Evolutionary conservation across 2,888 invertebrate species (phyloP), one percentile per base, ranked within the genome.

Genomic region (Diadegma fenestrale): DNA sequence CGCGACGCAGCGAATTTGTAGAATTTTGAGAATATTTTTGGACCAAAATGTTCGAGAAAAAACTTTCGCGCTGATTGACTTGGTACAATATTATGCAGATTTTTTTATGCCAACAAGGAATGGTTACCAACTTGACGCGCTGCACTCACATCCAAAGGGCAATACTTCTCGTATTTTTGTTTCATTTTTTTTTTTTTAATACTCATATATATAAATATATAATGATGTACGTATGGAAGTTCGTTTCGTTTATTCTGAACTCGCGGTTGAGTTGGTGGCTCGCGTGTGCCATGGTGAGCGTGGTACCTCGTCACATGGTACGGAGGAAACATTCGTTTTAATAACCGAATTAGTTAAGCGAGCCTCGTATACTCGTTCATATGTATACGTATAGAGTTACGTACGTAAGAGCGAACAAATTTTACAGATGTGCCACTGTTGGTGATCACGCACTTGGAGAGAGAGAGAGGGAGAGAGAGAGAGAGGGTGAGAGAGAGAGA

Each of bases 271-370:
- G 81, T 48, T 75, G 61, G 61, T 71, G 63, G 80, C 75, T 78
- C 86, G 88, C 86, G 88, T 86, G 86, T 61, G 73, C 86, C 71
- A 63, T 48, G 58, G 72, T 66, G 73, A 41, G 58, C 43, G 41
- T 73, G 43, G 73, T 73, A 69, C 76, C 85, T 86, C 87, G 87
- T 87, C 86, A 86, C 87, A 86, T 69, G 77, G 80, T 69, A 80
- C 85, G 77, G 68, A 63, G 64, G 82, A 80, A 87, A 86, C 88
- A 88, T 91, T 89, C 91, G 89, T 91, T 91, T 90, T 89, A 91
- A 91, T 91, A 91, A 90, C 86, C 90, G 88, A 90, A 91, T 91
- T 91, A 91, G 90, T 89, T 88, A 89, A 89, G 89, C 84, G 88
- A 84, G 51, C 45, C 77, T 80, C 80, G 71, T 84, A 80, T 71